phyloP scores from a whole-genome alignment of 2,797 vertebrate species.

The Phoeniculus purpureus region DNA sequence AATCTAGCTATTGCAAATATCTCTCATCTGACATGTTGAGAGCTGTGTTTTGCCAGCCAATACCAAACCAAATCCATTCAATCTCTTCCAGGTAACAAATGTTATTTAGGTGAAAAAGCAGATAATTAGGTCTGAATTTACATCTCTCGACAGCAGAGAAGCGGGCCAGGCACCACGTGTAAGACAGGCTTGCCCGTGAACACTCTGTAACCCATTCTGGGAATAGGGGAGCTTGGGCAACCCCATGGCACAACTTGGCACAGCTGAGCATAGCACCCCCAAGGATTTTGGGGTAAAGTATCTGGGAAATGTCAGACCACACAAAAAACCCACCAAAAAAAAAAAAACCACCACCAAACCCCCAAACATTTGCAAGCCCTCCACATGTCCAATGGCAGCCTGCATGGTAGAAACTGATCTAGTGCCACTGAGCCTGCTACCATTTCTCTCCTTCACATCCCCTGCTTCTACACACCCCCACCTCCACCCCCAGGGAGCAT shows the following conservation, averaged over 20 bases:
- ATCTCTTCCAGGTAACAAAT: background rate
- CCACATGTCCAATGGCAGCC: accelerated
- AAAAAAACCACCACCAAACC: background rate
- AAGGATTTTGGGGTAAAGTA: background rate
- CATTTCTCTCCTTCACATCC: background rate
- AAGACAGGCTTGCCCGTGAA: background rate
- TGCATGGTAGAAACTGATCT: background rate
- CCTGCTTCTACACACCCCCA: background rate
- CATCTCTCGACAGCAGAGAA: background rate
- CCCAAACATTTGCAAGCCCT: background rate
- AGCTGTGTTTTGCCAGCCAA: background rate
- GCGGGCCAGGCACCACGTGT: accelerated
- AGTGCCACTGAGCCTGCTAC: background rate
- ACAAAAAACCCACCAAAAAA: too few relatives aligned
- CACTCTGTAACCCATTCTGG: background rate
- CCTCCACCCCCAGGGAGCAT: accelerated
- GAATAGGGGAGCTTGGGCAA: background rate
- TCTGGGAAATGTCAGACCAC: background rate
- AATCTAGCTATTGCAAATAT: background rate
- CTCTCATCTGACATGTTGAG: background rate
- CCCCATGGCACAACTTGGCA: background rate
- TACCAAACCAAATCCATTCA: background rate
- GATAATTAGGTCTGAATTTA: background rate
- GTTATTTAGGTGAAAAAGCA: background rate
- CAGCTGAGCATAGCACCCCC: background rate